Conservation (phyloP, 2,888 invertebrate genomes). For the Drosophila paucipuncta region DNA sequence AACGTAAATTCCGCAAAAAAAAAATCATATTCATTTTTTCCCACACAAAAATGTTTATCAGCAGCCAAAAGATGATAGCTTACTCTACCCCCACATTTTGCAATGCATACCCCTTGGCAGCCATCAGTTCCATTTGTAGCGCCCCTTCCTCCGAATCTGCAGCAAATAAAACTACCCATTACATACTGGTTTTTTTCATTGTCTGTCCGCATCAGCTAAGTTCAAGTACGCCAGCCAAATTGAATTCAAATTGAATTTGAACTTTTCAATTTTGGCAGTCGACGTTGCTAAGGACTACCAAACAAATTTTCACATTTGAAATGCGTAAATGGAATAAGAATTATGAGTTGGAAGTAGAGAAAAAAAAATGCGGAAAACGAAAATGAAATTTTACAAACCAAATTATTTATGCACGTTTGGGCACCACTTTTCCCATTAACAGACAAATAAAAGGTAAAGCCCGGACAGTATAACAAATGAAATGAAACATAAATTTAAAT, state of each 20-base stretch:
- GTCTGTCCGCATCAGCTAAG: conserved; percentile 60
- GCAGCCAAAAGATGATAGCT: background rate
- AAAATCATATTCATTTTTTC: conserved; percentile 5
- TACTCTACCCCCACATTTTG: background rate
- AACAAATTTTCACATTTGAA: conserved; percentile 60
- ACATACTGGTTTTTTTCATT: conserved; percentile 47
- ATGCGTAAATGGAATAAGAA: conserved; percentile 75
- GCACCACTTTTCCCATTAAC: conserved; percentile 66
- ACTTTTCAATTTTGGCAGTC: conserved; percentile 82
- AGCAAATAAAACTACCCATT: conserved; percentile 63
- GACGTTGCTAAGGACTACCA: conserved; percentile 26
- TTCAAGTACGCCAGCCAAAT: conserved; percentile 72
- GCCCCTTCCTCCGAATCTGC: background rate
- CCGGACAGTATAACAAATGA: conserved; percentile 58
- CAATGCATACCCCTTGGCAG: conserved; percentile 10
- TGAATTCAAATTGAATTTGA: conserved; percentile 85
- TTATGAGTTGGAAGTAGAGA: conserved; percentile 59
- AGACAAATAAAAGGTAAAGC: conserved; percentile 30
- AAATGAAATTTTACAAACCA: conserved; percentile 77
- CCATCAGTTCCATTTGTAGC: background rate
- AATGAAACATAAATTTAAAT: conserved; percentile 74
- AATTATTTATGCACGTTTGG: conserved; percentile 78
- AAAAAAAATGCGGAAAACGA: conserved; percentile 39
- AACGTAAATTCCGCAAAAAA: conserved; percentile 2
- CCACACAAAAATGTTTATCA: background rate